Conservation (phyloP, 2,888 invertebrate genomes). For the Auanema freiburgensis region DNA sequence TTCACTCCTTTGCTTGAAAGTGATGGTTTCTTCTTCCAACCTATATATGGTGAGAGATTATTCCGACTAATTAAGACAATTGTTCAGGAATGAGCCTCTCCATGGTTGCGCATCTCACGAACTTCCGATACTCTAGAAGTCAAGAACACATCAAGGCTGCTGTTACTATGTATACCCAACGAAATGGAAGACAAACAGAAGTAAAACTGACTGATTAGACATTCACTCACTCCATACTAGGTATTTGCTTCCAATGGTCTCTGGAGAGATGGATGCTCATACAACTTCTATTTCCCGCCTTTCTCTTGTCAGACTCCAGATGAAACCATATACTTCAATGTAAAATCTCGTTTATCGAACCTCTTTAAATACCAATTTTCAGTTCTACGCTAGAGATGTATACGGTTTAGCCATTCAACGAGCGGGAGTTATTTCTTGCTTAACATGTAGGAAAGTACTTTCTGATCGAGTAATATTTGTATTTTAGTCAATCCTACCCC, state of each 20-base stretch:
- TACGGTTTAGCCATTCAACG: slow-evolving; percentile 44
- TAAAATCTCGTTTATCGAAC: slow-evolving; percentile 7
- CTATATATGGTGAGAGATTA: slow-evolving; percentile 27
- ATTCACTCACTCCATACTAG: slow-evolving; percentile 10
- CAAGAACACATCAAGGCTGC: slow-evolving; percentile 37
- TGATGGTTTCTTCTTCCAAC: slow-evolving; percentile 28
- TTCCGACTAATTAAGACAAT: neutral
- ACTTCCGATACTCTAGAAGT: slow-evolving; percentile 28
- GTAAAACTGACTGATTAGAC: slow-evolving; percentile 10
- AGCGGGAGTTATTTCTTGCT: slow-evolving; percentile 50
- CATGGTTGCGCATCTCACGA: slow-evolving; percentile 20
- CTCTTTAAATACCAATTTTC: slow-evolving; percentile 2
- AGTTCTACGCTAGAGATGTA: slow-evolving; percentile 47
- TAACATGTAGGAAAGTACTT: neutral
- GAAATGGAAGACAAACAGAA: slow-evolving; percentile 34
- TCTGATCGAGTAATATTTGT: too few species aligned
- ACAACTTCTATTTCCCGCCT: slow-evolving; percentile 51
- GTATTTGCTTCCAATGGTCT: slow-evolving; percentile 44
- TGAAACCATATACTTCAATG: slow-evolving; percentile 51
- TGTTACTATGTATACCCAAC: slow-evolving; percentile 39
- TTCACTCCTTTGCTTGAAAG: slow-evolving; percentile 26
- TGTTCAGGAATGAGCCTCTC: neutral
- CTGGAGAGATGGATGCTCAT: slow-evolving; percentile 49
- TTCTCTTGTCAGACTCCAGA: slow-evolving; percentile 42
- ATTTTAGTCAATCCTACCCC: slow-evolving; percentile 36